Percentiles rank a stretch among this genome's conserved stretches.
phyloP scores from a whole-genome alignment of 2,888 invertebrate genomes.

The Anaspis maculata region DNA sequence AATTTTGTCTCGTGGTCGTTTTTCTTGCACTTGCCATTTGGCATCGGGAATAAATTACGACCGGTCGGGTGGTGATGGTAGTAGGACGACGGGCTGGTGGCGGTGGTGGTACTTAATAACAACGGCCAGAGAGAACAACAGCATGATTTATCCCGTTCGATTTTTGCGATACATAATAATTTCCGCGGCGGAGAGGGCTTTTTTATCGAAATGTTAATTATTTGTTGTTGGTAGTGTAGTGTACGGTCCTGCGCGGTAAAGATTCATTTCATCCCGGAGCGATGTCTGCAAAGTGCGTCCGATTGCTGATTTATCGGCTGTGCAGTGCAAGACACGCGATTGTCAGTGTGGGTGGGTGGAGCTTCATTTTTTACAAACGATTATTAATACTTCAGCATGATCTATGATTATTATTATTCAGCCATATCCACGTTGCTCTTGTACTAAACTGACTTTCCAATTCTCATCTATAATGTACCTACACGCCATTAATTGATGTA shows the following conservation, averaged over 20 bases:
- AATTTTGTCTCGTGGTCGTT: no score
- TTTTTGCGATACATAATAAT: background rate
- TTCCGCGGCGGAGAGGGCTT: background rate
- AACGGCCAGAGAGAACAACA: background rate
- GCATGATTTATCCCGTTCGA: background rate
- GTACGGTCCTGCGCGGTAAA: slow-evolving; percentile 3
- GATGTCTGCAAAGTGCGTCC: slow-evolving; percentile 12
- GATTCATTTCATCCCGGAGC: slow-evolving; percentile 9
- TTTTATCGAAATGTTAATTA: slow-evolving; percentile 6
- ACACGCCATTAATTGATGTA: no score
- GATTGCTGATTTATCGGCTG: slow-evolving; percentile 12
- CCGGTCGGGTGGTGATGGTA: no score
- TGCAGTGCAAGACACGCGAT: slow-evolving; percentile 14
- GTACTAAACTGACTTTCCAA: no score
- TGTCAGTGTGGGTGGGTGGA: slow-evolving; percentile 15
- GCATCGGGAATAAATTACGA: no score
- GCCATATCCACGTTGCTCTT: no score
- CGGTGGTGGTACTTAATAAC: no score
- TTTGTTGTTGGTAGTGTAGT: no score
- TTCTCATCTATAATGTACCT: no score
- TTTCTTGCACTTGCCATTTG: no score
- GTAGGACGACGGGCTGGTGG: no score
- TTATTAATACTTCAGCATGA: slow-evolving; percentile 12
- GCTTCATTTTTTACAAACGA: slow-evolving; percentile 7
- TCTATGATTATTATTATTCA: slow-evolving; percentile 8